These are phyloP conservation scores for Ammospiza maritima DNA, from an alignment of 2,797 vertebrate genomes.

Conservation along the genomic window DNA sequence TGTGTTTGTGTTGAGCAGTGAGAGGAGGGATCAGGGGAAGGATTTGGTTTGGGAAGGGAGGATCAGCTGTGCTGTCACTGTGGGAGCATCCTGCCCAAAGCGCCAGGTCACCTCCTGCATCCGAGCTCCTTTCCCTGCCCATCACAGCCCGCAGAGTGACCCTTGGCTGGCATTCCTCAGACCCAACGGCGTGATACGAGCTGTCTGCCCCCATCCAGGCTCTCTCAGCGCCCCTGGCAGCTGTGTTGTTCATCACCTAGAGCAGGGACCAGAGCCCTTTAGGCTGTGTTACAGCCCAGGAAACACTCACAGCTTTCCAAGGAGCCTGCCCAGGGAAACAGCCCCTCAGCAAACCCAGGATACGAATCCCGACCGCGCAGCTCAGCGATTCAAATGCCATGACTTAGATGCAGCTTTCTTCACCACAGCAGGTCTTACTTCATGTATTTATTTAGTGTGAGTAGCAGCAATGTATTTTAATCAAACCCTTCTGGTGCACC, in stretches of 20 bases:
- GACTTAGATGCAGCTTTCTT: background rate
- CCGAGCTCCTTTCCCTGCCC: background rate
- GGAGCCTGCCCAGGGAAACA: background rate
- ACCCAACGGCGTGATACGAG: background rate
- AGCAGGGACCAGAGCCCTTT: background rate
- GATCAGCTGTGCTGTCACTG: background rate
- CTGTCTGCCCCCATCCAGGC: background rate
- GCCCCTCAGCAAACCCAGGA: background rate
- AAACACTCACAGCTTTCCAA: background rate
- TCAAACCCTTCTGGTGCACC: background rate
- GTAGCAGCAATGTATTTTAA: background rate
- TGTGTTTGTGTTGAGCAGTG: fast-evolving
- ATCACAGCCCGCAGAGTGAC: background rate
- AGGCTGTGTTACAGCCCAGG: background rate
- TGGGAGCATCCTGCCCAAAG: background rate
- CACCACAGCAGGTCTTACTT: background rate
- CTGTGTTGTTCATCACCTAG: background rate
- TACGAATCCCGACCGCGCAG: background rate
- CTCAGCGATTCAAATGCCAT: background rate
- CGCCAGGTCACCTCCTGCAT: background rate
- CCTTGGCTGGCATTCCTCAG: background rate
- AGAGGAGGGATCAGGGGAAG: background rate
- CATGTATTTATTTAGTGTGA: background rate
- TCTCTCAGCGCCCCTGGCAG: background rate
- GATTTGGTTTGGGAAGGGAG: fast-evolving